Percentiles rank a stretch among this genome's conserved stretches.
phyloP scores from a whole-genome alignment of 1,140 invertebrate species.

The Cepaea nemoralis region DNA sequence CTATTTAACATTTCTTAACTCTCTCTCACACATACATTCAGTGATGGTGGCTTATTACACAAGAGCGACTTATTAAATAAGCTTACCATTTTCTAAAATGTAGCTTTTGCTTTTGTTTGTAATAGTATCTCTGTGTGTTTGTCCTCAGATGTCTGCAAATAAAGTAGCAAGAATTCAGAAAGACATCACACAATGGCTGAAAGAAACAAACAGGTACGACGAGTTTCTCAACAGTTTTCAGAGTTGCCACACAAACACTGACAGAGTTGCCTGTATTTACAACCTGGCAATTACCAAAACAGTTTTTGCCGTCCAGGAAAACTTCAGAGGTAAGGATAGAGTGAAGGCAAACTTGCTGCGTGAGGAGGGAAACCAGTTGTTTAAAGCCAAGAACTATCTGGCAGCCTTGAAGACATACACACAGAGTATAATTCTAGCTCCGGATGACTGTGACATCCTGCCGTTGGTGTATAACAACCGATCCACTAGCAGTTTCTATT shows the following conservation, averaged over 20 bases:
- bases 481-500: constrained; percentile 87
- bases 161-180: background rate
- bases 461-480: constrained; percentile 87
- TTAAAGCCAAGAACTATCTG: constrained; percentile 82
- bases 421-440: constrained; percentile 73
- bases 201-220: constrained; percentile 30
- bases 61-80: no score
- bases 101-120: no score
- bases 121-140: no score
- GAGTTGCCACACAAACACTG: constrained; percentile 57
- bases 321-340: constrained; percentile 75
- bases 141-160: background rate
- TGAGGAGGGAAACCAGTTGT: constrained; percentile 83
- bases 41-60: no score
- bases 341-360: constrained; percentile 79
- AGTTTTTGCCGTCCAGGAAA: constrained; percentile 51
- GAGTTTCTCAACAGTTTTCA: constrained; percentile 48
- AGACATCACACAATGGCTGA: constrained; percentile 25
- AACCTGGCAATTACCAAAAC: constrained; percentile 56
- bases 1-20: no score
- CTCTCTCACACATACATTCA: no score
- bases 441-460: constrained; percentile 64
- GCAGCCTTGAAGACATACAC: constrained; percentile 83
- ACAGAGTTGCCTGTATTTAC: constrained; percentile 60
- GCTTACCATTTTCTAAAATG: no score